Percentiles rank a stretch among this genome's conserved stretches.
Evolutionary conservation across 2,113 vertebrate genomes (phyloP).

Genomic region (Ancistrus triradiatus): DNA sequence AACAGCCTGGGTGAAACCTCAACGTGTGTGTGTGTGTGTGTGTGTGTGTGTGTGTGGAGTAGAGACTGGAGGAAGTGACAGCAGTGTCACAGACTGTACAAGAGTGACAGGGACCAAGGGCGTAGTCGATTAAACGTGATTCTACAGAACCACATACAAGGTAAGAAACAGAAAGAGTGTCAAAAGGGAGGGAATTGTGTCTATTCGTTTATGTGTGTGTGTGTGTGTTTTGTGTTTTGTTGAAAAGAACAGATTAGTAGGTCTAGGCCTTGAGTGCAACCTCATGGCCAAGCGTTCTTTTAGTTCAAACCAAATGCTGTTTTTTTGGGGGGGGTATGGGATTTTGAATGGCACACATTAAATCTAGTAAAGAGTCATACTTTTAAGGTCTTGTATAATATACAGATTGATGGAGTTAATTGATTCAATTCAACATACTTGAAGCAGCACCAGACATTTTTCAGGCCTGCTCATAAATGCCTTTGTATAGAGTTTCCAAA

Average conservation of each 20-base stretch:
- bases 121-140: slow-evolving; percentile 30
- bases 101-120: slow-evolving; percentile 32
- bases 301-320: neutral
- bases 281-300: slow-evolving; percentile 7
- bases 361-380: neutral
- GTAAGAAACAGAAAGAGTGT: slow-evolving; percentile 36
- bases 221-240: neutral
- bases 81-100: slow-evolving; percentile 19
- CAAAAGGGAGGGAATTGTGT: neutral
- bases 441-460: no score
- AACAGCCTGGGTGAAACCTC: slow-evolving; percentile 31
- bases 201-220: neutral
- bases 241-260: neutral
- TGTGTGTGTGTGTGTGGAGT: neutral
- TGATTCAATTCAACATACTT: no score
- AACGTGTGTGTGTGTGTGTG: slow-evolving; percentile 9
- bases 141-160: slow-evolving; percentile 35
- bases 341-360: neutral
- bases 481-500: no score
- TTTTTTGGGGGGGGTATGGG: neutral
- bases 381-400: no score
- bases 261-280: slow-evolving; percentile 10
- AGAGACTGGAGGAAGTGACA: slow-evolving; percentile 41
- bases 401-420: no score
- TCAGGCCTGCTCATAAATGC: no score